These are phyloP conservation scores for Phalacrocorax pelagicus DNA, from an alignment of 2,113 vertebrate species.

Conservation along the genomic window DNA sequence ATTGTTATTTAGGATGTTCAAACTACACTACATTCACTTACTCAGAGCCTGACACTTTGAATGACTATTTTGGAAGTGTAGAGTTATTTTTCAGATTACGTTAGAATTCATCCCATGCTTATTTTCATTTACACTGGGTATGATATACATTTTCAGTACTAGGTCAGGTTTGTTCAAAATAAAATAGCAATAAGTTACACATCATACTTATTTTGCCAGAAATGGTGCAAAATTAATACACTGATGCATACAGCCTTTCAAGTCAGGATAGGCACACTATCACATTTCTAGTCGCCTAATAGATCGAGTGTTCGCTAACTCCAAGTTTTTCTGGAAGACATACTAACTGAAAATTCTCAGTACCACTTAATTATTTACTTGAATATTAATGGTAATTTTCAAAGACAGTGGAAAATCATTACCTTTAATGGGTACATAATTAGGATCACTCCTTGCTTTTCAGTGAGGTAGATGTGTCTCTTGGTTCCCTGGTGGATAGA, in stretches of 20 bases:
- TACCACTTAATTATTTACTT: neutral
- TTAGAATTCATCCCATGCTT: neutral
- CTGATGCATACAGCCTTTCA: neutral
- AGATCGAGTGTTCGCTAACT: neutral
- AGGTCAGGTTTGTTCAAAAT: neutral
- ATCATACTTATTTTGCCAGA: neutral
- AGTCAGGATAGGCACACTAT: neutral
- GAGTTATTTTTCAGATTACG: neutral
- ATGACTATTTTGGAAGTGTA: neutral
- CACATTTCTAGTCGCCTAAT: neutral
- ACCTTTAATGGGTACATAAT: neutral
- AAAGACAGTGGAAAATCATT: neutral
- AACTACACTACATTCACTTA: neutral
- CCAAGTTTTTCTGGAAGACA: neutral
- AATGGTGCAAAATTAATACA: neutral
- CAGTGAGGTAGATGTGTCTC: neutral
- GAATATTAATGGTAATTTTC: neutral
- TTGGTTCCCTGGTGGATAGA: neutral
- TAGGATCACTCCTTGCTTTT: neutral
- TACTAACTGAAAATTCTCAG: neutral
- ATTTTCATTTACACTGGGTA: neutral
- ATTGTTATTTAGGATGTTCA: neutral
- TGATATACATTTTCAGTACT: neutral
- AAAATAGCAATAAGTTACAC: neutral
- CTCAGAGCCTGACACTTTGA: neutral